Percentiles rank a stretch among this genome's conserved stretches.
phyloP scores from a whole-genome alignment of 2,888 invertebrate species.

The Shargacucullia verbasci region DNA sequence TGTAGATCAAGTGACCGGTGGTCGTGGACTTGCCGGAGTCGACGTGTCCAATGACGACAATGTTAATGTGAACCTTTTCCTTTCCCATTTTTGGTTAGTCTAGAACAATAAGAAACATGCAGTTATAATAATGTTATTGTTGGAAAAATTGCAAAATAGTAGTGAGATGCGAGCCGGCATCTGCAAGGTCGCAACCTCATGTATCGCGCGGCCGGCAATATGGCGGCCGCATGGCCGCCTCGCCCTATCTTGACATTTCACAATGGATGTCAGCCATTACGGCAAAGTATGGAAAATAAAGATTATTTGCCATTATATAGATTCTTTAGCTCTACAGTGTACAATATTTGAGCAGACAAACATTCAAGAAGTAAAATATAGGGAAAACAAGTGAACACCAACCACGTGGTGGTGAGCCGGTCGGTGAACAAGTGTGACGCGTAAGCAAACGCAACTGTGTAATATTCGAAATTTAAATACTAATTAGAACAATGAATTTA shows the following conservation, averaged over 20 bases:
- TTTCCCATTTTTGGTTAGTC: slow-evolving; percentile 96
- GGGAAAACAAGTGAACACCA: slow-evolving; percentile 68
- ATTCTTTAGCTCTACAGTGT: background rate
- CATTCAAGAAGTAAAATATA: slow-evolving; percentile 33
- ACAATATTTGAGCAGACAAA: slow-evolving; percentile 12
- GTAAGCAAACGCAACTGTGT: slow-evolving; percentile 76
- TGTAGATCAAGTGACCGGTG: slow-evolving; percentile 99
- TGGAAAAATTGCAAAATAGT: slow-evolving; percentile 48
- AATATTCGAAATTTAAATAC: slow-evolving; percentile 65
- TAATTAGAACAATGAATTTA: slow-evolving; percentile 18
- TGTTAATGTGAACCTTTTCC: slow-evolving; percentile 99
- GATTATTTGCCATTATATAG: slow-evolving; percentile 23
- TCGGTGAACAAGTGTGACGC: slow-evolving; percentile 81
- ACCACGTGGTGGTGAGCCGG: slow-evolving; percentile 88
- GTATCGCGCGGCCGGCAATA: slow-evolving; percentile 86
- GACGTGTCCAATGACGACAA: slow-evolving; percentile 99
- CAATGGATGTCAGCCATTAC: slow-evolving; percentile 86
- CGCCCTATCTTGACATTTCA: slow-evolving; percentile 88
- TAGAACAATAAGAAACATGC: slow-evolving; percentile 75
- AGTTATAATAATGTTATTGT: slow-evolving; percentile 51
- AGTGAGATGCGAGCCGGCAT: slow-evolving; percentile 72
- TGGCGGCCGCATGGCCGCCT: slow-evolving; percentile 89
- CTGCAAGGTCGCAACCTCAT: slow-evolving; percentile 85
- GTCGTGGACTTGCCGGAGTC: slow-evolving; percentile 99
- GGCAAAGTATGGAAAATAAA: slow-evolving; percentile 48